Conservation (phyloP, 2,113 vertebrate genomes). For the Chauna torquata region DNA sequence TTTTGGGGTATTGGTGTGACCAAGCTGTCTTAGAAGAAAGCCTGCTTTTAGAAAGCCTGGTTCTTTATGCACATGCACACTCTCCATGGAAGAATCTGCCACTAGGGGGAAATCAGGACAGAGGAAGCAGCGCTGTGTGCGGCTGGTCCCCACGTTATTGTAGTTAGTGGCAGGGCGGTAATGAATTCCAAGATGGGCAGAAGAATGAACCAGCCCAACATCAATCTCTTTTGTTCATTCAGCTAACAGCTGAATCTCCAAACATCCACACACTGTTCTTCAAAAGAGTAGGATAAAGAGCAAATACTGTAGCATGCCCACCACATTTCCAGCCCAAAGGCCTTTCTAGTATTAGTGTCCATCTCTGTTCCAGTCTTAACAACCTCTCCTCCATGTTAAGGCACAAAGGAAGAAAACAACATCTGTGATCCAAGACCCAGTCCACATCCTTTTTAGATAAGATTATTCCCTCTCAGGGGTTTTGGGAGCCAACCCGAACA, state of each 20-base stretch:
- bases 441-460: not conserved
- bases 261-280: not conserved
- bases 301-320: not conserved
- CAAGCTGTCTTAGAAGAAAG: not conserved
- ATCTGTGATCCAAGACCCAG: not conserved
- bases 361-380: not conserved
- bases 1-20: not conserved
- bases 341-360: not conserved
- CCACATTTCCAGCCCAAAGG: not conserved
- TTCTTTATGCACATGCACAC: not conserved
- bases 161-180: not conserved
- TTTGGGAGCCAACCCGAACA: not conserved
- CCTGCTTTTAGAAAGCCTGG: not conserved
- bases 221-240: not conserved
- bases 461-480: not conserved
- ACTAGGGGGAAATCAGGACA: not conserved
- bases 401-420: not conserved
- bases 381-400: not conserved
- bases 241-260: constrained; percentile 6
- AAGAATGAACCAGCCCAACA: not conserved
- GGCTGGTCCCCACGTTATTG: not conserved
- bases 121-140: fast-evolving
- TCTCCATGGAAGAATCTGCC: not conserved
- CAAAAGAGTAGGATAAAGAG: not conserved
- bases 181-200: constrained; percentile 15